These are phyloP conservation scores for Hafferia zeledoni DNA, from an alignment of 2,797 vertebrate species.

Conservation along the genomic window DNA sequence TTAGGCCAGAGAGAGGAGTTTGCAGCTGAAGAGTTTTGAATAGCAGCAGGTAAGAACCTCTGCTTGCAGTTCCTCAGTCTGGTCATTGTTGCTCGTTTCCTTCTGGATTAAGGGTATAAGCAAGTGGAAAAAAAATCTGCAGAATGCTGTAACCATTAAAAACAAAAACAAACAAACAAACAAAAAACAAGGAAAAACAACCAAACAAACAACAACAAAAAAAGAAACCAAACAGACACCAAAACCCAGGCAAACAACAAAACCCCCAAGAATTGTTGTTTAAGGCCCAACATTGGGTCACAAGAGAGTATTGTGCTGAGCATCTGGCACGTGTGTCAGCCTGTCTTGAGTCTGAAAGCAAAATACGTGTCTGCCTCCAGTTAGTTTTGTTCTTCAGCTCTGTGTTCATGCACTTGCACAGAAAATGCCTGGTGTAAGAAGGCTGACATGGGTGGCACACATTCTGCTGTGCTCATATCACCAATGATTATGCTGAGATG, in stretches of 20 bases:
- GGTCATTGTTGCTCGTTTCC: background rate
- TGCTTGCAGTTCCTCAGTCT: background rate
- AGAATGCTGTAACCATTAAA: background rate
- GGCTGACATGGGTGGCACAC: background rate
- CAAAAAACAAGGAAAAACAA: too few species aligned
- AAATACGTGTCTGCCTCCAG: background rate
- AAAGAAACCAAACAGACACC: background rate
- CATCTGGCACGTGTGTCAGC: background rate
- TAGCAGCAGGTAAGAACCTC: background rate
- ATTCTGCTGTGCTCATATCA: background rate
- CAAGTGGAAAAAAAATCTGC: background rate
- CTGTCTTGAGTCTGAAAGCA: background rate
- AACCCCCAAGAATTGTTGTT: background rate
- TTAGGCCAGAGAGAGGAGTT: background rate
- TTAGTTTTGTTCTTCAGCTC: rapidly evolving
- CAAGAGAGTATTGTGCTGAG: background rate
- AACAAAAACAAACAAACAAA: background rate
- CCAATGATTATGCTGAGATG: background rate
- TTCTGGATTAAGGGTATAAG: background rate
- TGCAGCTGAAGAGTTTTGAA: background rate
- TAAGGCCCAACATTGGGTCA: background rate
- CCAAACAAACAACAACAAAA: background rate
- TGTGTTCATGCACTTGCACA: background rate
- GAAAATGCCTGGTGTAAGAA: background rate
- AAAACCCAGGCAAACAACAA: background rate